Evolutionary conservation across 2,113 vertebrate species (phyloP).

Genomic region (Chaenogobius annularis): DNA sequence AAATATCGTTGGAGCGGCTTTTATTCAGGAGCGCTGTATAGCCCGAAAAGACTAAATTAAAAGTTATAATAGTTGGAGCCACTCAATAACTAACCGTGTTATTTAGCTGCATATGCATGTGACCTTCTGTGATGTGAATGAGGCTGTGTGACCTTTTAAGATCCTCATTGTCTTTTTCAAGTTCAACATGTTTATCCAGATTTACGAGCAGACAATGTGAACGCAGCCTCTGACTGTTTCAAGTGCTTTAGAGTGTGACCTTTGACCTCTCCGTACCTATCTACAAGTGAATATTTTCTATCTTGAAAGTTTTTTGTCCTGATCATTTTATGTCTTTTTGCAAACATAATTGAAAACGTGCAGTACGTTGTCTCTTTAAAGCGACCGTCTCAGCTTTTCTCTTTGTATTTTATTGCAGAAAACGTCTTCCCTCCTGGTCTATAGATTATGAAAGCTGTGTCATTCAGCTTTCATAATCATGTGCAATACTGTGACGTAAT

Average conservation of each 20-base stretch:
- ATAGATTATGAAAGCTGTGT: no score
- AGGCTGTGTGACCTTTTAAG: conserved; percentile 1
- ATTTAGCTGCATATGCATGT: conserved; percentile 4
- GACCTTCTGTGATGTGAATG: conserved; percentile 4
- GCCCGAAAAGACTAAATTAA: neutral
- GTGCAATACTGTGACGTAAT: no score
- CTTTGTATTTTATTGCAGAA: no score
- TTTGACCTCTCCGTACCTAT: neutral
- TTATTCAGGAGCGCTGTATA: no score
- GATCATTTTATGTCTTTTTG: no score
- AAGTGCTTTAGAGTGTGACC: neutral
- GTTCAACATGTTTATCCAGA: neutral
- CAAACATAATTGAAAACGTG: no score
- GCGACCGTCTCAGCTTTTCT: no score
- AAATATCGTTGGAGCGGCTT: no score
- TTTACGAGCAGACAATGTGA: neutral
- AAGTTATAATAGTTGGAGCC: neutral
- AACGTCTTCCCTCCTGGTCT: no score
- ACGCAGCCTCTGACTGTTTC: neutral
- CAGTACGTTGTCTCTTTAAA: no score
- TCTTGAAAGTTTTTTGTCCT: no score
- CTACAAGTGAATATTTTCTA: neutral
- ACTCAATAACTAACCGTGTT: neutral
- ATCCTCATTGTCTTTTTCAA: conserved; percentile 4
- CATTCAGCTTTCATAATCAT: no score